phyloP scores from a whole-genome alignment of 2,113 vertebrate species.

The Fulica atra region DNA sequence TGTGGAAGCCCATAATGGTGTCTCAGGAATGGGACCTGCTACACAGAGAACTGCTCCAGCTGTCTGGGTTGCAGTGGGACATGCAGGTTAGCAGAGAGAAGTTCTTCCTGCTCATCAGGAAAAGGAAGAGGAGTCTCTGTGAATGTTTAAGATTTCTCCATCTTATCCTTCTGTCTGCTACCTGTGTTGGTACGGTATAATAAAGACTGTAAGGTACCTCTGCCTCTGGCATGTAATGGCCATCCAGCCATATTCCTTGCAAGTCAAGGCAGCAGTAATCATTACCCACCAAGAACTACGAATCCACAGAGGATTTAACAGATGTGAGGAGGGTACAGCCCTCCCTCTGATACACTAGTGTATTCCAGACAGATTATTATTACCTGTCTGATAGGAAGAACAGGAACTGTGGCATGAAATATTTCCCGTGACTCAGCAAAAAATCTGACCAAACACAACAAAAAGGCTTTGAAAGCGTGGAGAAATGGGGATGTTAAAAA shows the following conservation, averaged over 20 bases:
- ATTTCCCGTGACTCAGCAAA: background rate
- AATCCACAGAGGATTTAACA: background rate
- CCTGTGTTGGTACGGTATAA: background rate
- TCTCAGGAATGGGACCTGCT: constrained; percentile 64
- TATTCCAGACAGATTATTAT: background rate
- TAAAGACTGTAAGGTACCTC: background rate
- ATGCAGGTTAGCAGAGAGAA: constrained; percentile 73
- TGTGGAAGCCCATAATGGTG: constrained; percentile 73
- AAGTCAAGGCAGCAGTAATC: background rate
- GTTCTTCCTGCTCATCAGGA: background rate
- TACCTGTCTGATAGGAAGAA: background rate
- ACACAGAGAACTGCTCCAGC: constrained; percentile 32
- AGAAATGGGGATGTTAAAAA: background rate
- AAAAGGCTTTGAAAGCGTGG: background rate
- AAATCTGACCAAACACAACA: background rate
- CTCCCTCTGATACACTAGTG: background rate
- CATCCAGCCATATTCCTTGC: background rate
- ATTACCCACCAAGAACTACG: background rate
- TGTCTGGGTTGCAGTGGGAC: constrained; percentile 66
- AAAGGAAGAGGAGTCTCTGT: constrained; percentile 11
- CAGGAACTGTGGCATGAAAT: background rate
- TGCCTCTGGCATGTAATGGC: background rate
- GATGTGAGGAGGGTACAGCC: background rate
- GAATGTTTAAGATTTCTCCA: constrained; percentile 12
- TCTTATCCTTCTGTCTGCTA: constrained; percentile 1